Evolutionary conservation across 2,888 invertebrate species (phyloP).

Genomic region (Orthosia cruda): DNA sequence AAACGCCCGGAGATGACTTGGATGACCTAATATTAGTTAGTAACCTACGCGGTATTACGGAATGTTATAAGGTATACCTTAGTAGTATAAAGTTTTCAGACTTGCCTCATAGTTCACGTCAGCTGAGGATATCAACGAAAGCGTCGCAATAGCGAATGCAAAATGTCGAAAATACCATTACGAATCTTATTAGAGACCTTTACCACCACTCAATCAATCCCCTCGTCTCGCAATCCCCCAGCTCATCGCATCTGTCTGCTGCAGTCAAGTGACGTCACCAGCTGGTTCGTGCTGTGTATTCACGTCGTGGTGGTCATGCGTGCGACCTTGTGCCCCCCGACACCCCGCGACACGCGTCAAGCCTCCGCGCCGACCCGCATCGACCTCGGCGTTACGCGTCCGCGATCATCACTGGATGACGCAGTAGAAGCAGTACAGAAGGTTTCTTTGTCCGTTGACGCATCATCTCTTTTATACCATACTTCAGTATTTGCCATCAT

Average conservation of each 20-base stretch:
- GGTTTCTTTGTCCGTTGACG: not conserved
- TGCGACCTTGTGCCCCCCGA: constrained; percentile 57
- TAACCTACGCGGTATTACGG: not conserved
- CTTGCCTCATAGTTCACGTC: not conserved
- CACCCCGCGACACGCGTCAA: not conserved
- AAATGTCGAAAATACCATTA: not conserved
- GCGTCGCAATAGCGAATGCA: no score
- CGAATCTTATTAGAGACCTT: not conserved
- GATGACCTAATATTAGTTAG: not conserved
- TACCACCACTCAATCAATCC: no score
- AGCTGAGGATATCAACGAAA: no score
- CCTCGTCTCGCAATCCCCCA: not conserved
- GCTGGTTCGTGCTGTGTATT: constrained; percentile 30
- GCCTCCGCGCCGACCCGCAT: constrained; percentile 14
- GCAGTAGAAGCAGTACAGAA: constrained; percentile 19
- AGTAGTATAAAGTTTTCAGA: not conserved
- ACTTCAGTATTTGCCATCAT: not conserved
- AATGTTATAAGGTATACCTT: not conserved
- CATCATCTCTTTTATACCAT: no score
- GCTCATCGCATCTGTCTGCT: no score
- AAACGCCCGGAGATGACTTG: not conserved
- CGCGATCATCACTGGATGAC: constrained; percentile 23
- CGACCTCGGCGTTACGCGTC: constrained; percentile 47
- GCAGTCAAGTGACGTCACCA: constrained; percentile 37
- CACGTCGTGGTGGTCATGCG: constrained; percentile 36